These are phyloP conservation scores for Myotis brandtii DNA, from an alignment of 2,113 vertebrate species.

Conservation along the genomic window DNA sequence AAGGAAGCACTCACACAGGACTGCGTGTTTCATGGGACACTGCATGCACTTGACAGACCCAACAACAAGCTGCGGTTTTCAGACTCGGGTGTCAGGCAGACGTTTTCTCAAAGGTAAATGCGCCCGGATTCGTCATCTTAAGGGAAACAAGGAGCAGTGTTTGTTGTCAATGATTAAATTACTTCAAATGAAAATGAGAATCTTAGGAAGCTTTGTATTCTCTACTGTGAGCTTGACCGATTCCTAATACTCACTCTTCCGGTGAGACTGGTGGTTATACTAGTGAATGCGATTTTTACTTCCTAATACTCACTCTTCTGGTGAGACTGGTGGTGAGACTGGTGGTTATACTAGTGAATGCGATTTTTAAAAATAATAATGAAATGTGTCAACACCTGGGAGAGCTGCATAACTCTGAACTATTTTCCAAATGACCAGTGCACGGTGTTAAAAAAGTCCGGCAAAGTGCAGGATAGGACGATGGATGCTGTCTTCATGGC, in stretches of 20 bases:
- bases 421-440: background rate
- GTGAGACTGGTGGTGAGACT: background rate
- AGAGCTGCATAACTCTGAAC: background rate
- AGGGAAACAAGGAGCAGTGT: background rate
- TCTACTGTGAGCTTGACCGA: background rate
- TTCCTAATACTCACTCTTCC: background rate
- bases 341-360: background rate
- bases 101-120: constrained; percentile 16
- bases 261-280: background rate
- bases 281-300: background rate
- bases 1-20: background rate
- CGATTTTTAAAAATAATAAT: background rate
- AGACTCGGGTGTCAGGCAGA: background rate
- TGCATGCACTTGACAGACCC: background rate
- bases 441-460: background rate
- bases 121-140: constrained; percentile 3
- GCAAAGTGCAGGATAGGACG: background rate
- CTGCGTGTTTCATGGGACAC: background rate
- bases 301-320: background rate
- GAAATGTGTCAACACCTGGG: background rate
- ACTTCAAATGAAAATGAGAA: constrained; percentile 46
- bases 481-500: background rate
- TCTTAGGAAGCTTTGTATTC: background rate
- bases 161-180: constrained; percentile 24
- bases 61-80: background rate